A percentile compares a stretch with the other conserved stretches of the same genome.
These are phyloP conservation scores for Scomber colias DNA, from an alignment of 2,113 vertebrate genomes.

Conservation along the genomic window DNA sequence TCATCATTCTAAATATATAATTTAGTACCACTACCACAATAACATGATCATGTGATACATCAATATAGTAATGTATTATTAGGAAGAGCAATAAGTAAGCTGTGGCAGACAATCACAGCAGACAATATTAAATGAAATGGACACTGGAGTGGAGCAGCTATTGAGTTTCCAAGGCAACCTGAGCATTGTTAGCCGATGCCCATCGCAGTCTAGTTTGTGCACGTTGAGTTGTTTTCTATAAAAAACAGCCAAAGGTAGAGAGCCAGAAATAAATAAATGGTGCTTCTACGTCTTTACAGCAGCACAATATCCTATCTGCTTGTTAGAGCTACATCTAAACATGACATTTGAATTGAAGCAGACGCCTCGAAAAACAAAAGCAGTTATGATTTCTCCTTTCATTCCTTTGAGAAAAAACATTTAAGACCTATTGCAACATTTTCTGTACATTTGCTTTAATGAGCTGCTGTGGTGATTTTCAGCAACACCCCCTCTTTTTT, in stretches of 20 bases:
- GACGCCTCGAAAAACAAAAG: background rate
- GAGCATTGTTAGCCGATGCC: constrained; percentile 45
- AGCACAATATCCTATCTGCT: constrained; percentile 3
- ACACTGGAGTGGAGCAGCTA: constrained; percentile 45
- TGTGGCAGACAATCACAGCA: constrained; percentile 45
- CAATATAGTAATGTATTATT: constrained; percentile 17
- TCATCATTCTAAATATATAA: no score
- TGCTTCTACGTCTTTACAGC: background rate
- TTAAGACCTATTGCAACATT: constrained; percentile 33
- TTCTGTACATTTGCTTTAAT: constrained; percentile 44
- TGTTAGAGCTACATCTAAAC: background rate
- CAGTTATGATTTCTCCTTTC: constrained; percentile 9
- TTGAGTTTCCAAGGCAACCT: constrained; percentile 76
- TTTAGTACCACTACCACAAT: background rate
- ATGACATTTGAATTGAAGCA: background rate
- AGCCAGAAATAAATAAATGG: background rate
- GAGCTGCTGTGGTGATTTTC: constrained; percentile 12
- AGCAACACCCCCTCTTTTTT: background rate
- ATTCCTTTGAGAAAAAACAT: background rate
- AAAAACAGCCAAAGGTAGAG: constrained; percentile 27
- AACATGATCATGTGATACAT: background rate
- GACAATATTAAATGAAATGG: constrained; percentile 47
- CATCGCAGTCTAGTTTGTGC: constrained; percentile 27
- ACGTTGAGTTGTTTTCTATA: constrained; percentile 40
- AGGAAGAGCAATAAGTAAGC: background rate